Base-by-base conservation (phyloP, 2,113 vertebrate genomes). In the Numida meleagris region DNA sequence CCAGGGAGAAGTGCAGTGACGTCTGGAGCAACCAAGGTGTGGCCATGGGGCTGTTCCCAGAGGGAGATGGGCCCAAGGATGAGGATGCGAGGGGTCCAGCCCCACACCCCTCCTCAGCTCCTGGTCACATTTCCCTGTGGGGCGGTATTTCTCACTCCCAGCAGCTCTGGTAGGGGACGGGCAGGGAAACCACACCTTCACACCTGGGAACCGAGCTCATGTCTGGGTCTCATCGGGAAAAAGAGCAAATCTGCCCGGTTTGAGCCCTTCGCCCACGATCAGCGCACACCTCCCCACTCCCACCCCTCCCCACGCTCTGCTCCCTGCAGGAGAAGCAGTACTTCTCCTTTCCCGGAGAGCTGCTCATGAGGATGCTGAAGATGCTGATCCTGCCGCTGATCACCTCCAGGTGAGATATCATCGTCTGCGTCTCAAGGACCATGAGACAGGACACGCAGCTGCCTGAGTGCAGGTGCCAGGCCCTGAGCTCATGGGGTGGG, bases 301-400 rank as follows among this genome's bases (percentile, higher is more conserved):
- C n/a, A 38, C 15, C 74, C 78, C 62, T 72, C 31, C 33, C n/a
- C 31, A 12, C 0, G 2, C 31, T 94, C 59, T 86, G 58, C 46
- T 89, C n/a, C 53, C 3, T 70, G 20, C 95, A 99, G 99, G 98
- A 98, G 53, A 99, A 98, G 93, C 98, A 99, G 72, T 99, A 99
- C 76, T 98, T 99, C 65, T 98, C 98, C 12, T 99, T 99, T 55
- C 98, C 99, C 21, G 98, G 99, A 62, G 99, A 99, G 84, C 98
- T 99, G 38, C 98, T 99, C 93, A 99, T 99, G 98, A 98, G 99
- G 96, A 98, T 99, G 98, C 53, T 99, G 76, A 99, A 99, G 97
- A 99, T 99, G 99, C 97, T 99, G 65, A 99, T 99, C 88, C 98
- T 99, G 62, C 99, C 99, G 40, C 98, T 99, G 84, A 98, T 99